A percentile compares a stretch with the other conserved stretches of the same genome.
Conservation (phyloP, 2,888 invertebrate species). For the Sesia bembeciformis region DNA sequence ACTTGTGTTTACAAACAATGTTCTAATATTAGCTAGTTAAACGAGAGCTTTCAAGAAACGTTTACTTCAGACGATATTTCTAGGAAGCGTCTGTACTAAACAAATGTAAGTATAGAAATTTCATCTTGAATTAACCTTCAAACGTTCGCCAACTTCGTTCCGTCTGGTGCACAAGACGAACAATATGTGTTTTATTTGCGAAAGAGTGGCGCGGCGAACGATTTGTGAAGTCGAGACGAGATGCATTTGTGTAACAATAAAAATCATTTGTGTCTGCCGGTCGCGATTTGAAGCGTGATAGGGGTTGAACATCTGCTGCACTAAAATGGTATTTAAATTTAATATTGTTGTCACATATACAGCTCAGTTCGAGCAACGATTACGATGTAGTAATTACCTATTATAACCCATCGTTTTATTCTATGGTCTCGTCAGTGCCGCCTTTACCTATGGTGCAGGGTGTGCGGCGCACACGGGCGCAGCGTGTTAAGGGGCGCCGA, state of each 20-base stretch:
- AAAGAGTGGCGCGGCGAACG: conserved; percentile 1
- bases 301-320: too few species aligned
- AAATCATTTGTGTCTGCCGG: conserved; percentile 35
- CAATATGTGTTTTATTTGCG: conserved; percentile 40
- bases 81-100: conserved; percentile 40
- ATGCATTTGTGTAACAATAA: conserved; percentile 4
- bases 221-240: neutral
- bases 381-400: too few species aligned
- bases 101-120: conserved; percentile 16
- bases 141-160: conserved; percentile 36
- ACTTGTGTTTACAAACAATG: conserved; percentile 32
- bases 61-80: conserved; percentile 30
- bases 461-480: too few species aligned
- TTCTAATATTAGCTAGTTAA: conserved; percentile 31
- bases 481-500: too few species aligned
- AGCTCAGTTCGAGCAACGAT: too few species aligned
- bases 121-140: conserved; percentile 57
- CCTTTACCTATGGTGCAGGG: too few species aligned
- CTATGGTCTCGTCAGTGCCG: too few species aligned
- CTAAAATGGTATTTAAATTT: too few species aligned
- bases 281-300: conserved; percentile 7
- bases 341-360: too few species aligned
- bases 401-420: too few species aligned
- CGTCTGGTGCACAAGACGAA: conserved; percentile 39
- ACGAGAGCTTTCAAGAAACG: conserved; percentile 32